Evolutionary conservation across 1,140 invertebrate species (phyloP), one percentile per base, ranked within the genome.

Genomic region (Cotesia chilonis): DNA sequence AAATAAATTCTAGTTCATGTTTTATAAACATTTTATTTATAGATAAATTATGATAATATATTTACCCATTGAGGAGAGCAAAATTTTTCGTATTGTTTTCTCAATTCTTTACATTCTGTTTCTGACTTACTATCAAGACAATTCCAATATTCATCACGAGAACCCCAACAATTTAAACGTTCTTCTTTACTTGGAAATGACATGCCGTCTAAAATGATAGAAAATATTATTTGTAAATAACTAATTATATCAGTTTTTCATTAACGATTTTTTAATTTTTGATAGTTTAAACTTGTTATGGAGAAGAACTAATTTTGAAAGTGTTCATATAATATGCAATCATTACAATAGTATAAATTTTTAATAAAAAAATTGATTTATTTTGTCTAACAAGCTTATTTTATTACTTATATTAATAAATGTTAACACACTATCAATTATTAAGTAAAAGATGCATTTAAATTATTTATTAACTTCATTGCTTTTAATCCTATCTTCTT

Each of bases 71-170:
- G 92, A 12, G 90, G 83, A n/a, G 95, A 93, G 84, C 96, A 98
- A 14, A 90, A 90, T 65, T 90, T 89, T 89, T 96, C 95, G 88
- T 94, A 98, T 20, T 91, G 67, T 87, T 92, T 91, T 71, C 94
- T 90, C 75, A 94, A 85, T 80, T 93, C 88, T 74, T 86, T 81
- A 86, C 96, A 98, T 67, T 89, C 88, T 74, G 88, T 74, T 68
- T 85, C 82, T 84, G 89, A 80, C 87, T 90, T 83, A 81, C 89
- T 79, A 84, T 96, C 94, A 70, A 98, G 87, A 87, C 96, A 98
- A 76, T 94, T 91, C 95, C 95, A 98, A 84, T 95, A 97, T 57
- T 89, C 87, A 87, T 98, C 96, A 79, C 95, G 90, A 71, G 92
- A 89, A 74, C 87, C 86, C 95, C 96, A 98, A 87, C 96, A 98